phyloP scores from a whole-genome alignment of 2,113 vertebrate species.

The Nyctereutes procyonoides region DNA sequence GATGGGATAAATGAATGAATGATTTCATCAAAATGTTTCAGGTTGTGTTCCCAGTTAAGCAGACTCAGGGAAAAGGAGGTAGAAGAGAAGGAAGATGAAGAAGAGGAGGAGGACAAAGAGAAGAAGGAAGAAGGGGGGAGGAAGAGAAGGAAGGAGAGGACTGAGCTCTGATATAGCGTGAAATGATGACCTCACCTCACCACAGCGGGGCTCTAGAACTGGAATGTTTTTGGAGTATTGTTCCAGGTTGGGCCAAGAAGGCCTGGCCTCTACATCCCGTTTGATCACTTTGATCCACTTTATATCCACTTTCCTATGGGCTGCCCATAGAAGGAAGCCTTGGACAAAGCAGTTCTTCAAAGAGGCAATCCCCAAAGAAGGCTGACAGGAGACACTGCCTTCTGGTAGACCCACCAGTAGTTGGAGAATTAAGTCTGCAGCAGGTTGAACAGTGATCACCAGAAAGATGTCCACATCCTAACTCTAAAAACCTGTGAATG shows the following conservation, averaged over 20 bases:
- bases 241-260: background rate
- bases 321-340: background rate
- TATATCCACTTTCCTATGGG: background rate
- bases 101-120: background rate
- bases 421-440: background rate
- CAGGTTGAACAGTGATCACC: background rate
- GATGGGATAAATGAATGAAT: background rate
- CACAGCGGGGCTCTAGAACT: background rate
- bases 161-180: background rate
- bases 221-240: background rate
- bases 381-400: background rate
- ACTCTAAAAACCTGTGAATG: background rate
- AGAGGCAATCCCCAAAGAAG: background rate
- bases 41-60: background rate
- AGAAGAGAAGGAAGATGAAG: too few species aligned
- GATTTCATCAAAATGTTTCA: background rate
- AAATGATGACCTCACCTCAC: background rate
- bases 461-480: background rate
- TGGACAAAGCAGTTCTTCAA: background rate
- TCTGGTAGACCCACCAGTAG: background rate
- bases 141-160: background rate
- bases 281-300: background rate
- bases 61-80: background rate
- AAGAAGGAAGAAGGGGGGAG: background rate
- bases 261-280: background rate